Base-by-base conservation (phyloP, 2,888 invertebrate genomes). In the Ditula angustiorana region DNA sequence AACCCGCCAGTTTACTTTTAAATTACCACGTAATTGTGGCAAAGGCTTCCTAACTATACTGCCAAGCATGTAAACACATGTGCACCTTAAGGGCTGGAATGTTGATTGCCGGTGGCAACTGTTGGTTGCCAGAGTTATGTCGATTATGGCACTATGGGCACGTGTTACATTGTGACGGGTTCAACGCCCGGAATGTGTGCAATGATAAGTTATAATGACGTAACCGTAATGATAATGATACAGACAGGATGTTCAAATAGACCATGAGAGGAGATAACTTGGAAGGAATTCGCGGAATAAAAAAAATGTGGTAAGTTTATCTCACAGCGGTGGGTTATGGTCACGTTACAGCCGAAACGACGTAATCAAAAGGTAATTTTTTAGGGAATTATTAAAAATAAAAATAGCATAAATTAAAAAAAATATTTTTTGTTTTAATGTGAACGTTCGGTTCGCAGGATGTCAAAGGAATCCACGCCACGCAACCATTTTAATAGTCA, bases 1-100 rank as follows among this genome's bases (percentile, higher is more conserved):
- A 35, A 26, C 26, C 7, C 23, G 35, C 23, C 33, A 41, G 55
- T 37, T 47, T 26, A 55, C 35, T 49, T 61, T 62, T 56, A 37
- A 62, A 62, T 62, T 49, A 23, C 37, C 28, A 23, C 47, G 37
- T 26, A 26, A 56, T 56, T 62, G 56, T 23, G 55, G 61, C 47
- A 37, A 49, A 56, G 61, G 55, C 47, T 35, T 16, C 37, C 4
- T 37, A 16, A 23, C 23, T 37, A 49, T 37, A 56, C 49, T 47
- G 61, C 61, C 35, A 21, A 21, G 55, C 46, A 23, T 28, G 47
- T 35, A 46, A 61, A 46, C 33, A 26, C 33, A 37, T 21, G 24
- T 24, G 53, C 23, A 13, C 11, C 7, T n/a, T 19, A 19, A 23
- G 62, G 49, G 57, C 41, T 57, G 49, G 24, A 16, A 33, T 30